Percentiles rank a stretch among this genome's conserved stretches.
phyloP scores from a whole-genome alignment of 1,140 invertebrate species.

The Macrotrachela quadricornifera region DNA sequence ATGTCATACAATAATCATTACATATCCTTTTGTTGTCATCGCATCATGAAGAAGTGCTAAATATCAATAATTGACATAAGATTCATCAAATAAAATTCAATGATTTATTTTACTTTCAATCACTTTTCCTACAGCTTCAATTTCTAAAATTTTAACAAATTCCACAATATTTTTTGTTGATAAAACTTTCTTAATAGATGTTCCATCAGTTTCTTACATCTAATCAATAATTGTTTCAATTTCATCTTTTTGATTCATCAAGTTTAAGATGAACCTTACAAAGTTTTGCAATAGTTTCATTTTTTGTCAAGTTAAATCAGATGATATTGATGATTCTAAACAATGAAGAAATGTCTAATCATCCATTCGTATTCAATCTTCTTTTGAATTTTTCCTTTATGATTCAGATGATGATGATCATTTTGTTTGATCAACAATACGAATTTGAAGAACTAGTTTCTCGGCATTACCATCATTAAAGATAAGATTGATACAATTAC shows the following conservation, averaged over 20 bases:
- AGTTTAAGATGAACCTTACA: constrained; percentile 93
- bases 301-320: constrained; percentile 88
- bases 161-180: constrained; percentile 95
- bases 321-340: constrained; percentile 95
- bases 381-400: constrained; percentile 66
- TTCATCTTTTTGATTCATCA: constrained; percentile 83
- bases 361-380: constrained; percentile 96
- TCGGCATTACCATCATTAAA: constrained; percentile 99
- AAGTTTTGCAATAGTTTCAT: constrained; percentile 47
- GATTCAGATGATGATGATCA: too few relatives aligned
- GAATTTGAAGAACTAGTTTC: constrained; percentile 85
- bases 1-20: constrained; percentile 99
- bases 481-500: constrained; percentile 95
- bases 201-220: constrained; percentile 98
- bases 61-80: constrained; percentile 99
- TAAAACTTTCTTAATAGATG: constrained; percentile 86
- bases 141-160: constrained; percentile 88
- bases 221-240: constrained; percentile 95
- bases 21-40: constrained; percentile 97
- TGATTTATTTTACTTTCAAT: constrained; percentile 99
- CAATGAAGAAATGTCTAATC: constrained; percentile 95
- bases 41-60: constrained; percentile 95
- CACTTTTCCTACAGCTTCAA: constrained; percentile 94
- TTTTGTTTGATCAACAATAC: constrained; percentile 81
- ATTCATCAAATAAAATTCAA: constrained; percentile 93